Evolutionary conservation across 2,888 invertebrate species (phyloP).

Genomic region (Holacanthella duospinosa): DNA sequence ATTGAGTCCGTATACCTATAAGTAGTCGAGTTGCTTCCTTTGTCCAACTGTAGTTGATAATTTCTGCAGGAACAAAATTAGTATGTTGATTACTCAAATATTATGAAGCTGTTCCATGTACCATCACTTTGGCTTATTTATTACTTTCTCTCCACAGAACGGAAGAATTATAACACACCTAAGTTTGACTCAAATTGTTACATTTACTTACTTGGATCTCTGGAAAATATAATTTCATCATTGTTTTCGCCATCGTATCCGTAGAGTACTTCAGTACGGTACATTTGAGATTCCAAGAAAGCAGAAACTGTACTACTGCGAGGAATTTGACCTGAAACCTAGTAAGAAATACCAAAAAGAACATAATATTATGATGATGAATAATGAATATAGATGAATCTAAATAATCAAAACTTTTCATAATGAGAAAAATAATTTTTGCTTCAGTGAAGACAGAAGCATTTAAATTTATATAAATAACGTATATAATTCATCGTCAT

Average conservation of each 20-base stretch:
- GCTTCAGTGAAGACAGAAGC: too few species aligned
- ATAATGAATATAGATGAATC: too few species aligned
- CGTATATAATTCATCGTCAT: too few species aligned
- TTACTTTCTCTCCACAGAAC: too few species aligned
- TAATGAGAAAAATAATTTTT: too few species aligned
- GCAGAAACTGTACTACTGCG: not conserved
- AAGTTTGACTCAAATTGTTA: not conserved
- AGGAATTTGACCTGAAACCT: not conserved
- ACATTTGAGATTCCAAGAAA: not conserved
- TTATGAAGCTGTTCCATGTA: too few species aligned
- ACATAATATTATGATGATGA: not conserved
- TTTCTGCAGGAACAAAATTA: not conserved
- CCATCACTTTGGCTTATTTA: too few species aligned
- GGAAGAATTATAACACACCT: not conserved
- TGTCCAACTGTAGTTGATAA: slow-evolving; percentile 1
- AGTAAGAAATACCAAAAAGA: not conserved
- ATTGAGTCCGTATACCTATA: not conserved
- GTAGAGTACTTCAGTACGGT: not conserved
- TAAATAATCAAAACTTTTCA: too few species aligned
- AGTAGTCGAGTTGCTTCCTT: not conserved
- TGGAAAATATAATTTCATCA: not conserved
- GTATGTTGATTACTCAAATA: too few species aligned
- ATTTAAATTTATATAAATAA: too few species aligned
- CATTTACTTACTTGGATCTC: not conserved
- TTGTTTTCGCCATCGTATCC: not conserved